phyloP scores from a whole-genome alignment of 2,888 invertebrate species.

The Salticus scenicus region DNA sequence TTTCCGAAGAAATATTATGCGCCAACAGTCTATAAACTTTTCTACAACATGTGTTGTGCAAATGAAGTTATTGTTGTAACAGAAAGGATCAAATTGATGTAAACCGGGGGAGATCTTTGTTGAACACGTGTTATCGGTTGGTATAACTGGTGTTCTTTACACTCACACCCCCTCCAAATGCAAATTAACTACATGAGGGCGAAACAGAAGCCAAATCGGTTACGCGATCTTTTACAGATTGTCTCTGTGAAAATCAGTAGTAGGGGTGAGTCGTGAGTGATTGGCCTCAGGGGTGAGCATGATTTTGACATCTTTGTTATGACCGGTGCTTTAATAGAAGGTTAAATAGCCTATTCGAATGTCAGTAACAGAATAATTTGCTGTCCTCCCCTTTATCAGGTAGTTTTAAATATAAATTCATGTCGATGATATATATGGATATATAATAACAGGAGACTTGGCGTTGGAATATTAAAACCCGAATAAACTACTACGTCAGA shows the following conservation, averaged over 20 bases:
- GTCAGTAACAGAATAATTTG: too few species aligned
- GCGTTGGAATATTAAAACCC: too few species aligned
- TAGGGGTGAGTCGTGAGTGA: too few species aligned
- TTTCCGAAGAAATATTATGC: neutral
- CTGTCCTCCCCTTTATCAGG: too few species aligned
- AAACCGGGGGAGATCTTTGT: neutral
- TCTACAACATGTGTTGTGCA: neutral
- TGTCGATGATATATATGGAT: too few species aligned
- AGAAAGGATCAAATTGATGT: neutral
- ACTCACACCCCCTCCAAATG: neutral
- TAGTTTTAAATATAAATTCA: too few species aligned
- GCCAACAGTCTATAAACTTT: neutral
- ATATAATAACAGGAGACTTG: too few species aligned
- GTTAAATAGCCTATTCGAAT: neutral
- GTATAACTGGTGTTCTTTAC: neutral
- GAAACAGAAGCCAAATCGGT: neutral
- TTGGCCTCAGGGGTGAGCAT: neutral
- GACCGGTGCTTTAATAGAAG: neutral
- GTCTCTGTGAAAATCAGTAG: too few species aligned
- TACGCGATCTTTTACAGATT: neutral
- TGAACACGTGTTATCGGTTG: conserved; percentile 7
- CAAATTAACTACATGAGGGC: neutral
- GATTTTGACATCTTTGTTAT: neutral
- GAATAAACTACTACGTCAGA: too few species aligned
- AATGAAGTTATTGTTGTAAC: conserved; percentile 4